phyloP scores from a whole-genome alignment of 2,888 invertebrate species.

The Polydrusus tereticollis region DNA sequence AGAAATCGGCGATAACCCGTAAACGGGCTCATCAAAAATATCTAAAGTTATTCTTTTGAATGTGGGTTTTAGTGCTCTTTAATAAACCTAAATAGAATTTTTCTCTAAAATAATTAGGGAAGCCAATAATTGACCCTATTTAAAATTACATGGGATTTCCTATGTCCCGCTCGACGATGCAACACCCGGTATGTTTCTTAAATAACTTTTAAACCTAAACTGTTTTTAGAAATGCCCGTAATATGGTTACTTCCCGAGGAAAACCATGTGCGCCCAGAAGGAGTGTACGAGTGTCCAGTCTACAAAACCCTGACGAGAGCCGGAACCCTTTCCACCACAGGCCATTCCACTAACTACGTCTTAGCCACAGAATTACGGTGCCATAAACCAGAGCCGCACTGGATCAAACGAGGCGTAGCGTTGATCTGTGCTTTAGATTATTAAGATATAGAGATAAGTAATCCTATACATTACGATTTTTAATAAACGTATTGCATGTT shows the following conservation, averaged over 20 bases:
- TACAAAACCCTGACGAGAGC: conserved; percentile 76
- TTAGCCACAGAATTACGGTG: conserved; percentile 74
- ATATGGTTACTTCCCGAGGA: conserved; percentile 79
- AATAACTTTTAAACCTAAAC: too few relatives aligned
- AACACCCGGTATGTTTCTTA: too few relatives aligned
- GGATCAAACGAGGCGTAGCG: conserved; percentile 76
- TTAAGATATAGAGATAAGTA: conserved; percentile 53
- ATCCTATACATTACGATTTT: background rate
- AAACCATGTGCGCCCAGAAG: conserved; percentile 71
- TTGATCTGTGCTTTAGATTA: conserved; percentile 71
- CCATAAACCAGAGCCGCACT: conserved; percentile 70
- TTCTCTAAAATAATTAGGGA: too few relatives aligned
- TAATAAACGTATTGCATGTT: background rate
- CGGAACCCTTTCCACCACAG: conserved; percentile 76
- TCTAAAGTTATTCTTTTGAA: too few relatives aligned
- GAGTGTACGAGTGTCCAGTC: conserved; percentile 74
- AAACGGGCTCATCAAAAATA: too few relatives aligned
- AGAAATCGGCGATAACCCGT: too few relatives aligned
- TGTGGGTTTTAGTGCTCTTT: too few relatives aligned
- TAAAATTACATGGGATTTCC: too few relatives aligned
- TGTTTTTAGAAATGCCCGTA: conserved; percentile 75
- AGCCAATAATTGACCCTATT: too few relatives aligned
- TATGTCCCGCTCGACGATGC: too few relatives aligned
- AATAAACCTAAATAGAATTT: too few relatives aligned
- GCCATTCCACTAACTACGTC: conserved; percentile 79